phyloP scores from a whole-genome alignment of 1,140 invertebrate genomes.

The Apolygus lucorum region DNA sequence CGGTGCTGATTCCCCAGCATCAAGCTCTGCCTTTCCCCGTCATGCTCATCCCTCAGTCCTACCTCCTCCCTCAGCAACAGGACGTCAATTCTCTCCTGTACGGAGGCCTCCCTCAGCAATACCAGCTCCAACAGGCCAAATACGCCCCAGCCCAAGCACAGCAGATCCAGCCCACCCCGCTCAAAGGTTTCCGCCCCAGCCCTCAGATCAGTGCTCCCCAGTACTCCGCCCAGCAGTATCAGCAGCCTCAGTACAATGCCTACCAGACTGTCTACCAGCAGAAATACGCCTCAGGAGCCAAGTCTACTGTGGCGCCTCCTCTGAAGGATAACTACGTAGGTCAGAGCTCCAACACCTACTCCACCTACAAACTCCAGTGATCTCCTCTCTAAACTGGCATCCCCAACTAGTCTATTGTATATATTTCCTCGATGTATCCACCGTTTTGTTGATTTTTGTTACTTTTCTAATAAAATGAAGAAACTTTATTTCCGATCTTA shows the following conservation, averaged over 20 bases:
- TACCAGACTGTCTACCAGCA: slow-evolving; percentile 18
- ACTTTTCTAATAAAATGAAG: slow-evolving; percentile 2
- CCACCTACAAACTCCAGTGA: slow-evolving; percentile 6
- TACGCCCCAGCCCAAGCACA: slow-evolving; percentile 5
- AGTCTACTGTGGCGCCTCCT: slow-evolving; percentile 19
- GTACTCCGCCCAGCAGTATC: background rate
- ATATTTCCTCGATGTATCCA: background rate
- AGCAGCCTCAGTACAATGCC: slow-evolving; percentile 8
- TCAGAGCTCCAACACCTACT: background rate
- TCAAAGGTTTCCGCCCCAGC: slow-evolving; percentile 6
- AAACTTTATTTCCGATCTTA: too few relatives aligned
- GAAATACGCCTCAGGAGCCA: slow-evolving; percentile 5
- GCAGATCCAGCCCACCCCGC: background rate
- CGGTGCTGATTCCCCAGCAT: slow-evolving; percentile 13
- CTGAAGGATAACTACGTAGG: slow-evolving; percentile 20
- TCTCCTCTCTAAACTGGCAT: background rate
- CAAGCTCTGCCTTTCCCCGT: slow-evolving; percentile 11
- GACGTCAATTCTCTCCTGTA: slow-evolving; percentile 13
- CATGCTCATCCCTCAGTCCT: slow-evolving; percentile 16
- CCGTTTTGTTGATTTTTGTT: slow-evolving; percentile 8
- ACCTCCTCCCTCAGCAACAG: slow-evolving; percentile 13
- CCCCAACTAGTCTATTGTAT: slow-evolving; percentile 5
- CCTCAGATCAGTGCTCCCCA: background rate
- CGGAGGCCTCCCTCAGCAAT: background rate
- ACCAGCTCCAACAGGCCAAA: background rate